Base-by-base conservation (phyloP, 2,888 invertebrate species). In the Drosophila crucigera region DNA sequence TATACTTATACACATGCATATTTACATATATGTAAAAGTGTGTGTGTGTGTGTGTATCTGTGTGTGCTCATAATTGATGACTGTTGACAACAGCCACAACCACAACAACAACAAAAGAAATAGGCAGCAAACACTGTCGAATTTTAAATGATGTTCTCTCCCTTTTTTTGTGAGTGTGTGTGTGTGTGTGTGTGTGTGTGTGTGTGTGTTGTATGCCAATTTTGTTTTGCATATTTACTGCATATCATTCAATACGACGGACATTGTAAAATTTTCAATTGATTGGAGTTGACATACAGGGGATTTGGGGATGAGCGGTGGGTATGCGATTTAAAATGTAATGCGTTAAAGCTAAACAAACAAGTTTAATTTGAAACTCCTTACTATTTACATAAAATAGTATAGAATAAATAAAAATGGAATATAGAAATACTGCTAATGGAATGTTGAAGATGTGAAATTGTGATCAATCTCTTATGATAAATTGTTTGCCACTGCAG, bases 21-120 rank as follows among this genome's bases (percentile, higher is more conserved):
- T 52, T 11, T 43, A 22, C 33, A 11, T 33, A 52, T 6, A 52
- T 30, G 10, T 11, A 16, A 49, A 16, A 6, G 3, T 53, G 9
- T 16, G 10, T 55, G 22, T 61, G 19, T 58, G 25, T 64, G 52
- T 58, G 64, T 58, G 59, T 58, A n/a, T 61, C 39, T 61, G 52
- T 59, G 72, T 62, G 63, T 66, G 60, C 43, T 68, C 74, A 86
- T 83, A 83, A 83, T 83, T 85, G 83, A 83, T 83, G 83, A 83
- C 83, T 81, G 82, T 77, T 78, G 82, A 80, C 84, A 77, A 76
- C 76, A 59, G 68, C 66, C 59, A 53, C 76, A 77, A 71, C 63
- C 66, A 63, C 61, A 74, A 54, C 53, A 68, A 62, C 39, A 56
- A n/a, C 39, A 56, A 56, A 39, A 56, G 56, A 39, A 56, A 64